phyloP scores from a whole-genome alignment of 2,797 vertebrate genomes.

The Epinephelus coioides region DNA sequence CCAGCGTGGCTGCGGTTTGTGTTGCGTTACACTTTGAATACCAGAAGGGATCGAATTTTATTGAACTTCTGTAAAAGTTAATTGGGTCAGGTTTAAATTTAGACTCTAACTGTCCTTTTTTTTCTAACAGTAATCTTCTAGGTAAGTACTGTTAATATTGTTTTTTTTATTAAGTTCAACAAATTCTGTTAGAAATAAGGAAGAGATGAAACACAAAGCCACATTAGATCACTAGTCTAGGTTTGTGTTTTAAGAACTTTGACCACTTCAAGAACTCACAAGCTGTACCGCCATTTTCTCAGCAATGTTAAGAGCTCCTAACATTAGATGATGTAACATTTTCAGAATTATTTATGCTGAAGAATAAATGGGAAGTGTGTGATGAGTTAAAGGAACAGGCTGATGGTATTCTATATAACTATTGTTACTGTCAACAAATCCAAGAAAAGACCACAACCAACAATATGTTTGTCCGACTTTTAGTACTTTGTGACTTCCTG shows the following conservation, averaged over 20 bases:
- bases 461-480: no score
- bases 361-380: not conserved
- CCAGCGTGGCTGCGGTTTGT: slow-evolving; percentile 21
- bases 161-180: slow-evolving; percentile 36
- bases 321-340: not conserved
- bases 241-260: slow-evolving; percentile 19
- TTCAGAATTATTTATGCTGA: not conserved
- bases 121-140: slow-evolving; percentile 36
- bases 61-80: slow-evolving; percentile 17
- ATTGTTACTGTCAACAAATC: not conserved
- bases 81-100: slow-evolving; percentile 44
- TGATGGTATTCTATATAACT: not conserved
- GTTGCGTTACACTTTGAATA: slow-evolving; percentile 42
- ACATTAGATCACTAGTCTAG: slow-evolving; percentile 13
- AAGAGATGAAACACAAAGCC: slow-evolving; percentile 46
- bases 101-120: slow-evolving; percentile 39
- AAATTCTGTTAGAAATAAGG: slow-evolving; percentile 55
- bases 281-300: slow-evolving; percentile 1
- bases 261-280: not conserved
- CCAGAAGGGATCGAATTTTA: slow-evolving; percentile 62
- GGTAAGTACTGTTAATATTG: slow-evolving; percentile 33
- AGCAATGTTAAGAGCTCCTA: not conserved
- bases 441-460: not conserved
- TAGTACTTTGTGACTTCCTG: not conserved
- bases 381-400: not conserved